Evolutionary conservation across 1,140 invertebrate species (phyloP), one percentile per base, ranked within the genome.

Genomic region (Ceratina australensis): DNA sequence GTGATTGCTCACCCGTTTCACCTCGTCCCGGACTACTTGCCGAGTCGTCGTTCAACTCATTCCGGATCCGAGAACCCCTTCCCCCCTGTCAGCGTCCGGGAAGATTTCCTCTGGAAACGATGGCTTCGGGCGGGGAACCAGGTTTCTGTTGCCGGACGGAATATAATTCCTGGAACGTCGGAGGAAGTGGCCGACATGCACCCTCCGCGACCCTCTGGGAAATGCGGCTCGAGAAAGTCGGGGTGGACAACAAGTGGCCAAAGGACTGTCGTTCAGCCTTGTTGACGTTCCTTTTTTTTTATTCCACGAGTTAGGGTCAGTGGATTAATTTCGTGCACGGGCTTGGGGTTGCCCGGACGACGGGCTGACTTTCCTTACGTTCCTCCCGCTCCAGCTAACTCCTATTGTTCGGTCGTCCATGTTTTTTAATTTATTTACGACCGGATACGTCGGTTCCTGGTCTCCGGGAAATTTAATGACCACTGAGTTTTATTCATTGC

Each of bases 1-100:
- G 87, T 82, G 87, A 89, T 89, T 89, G 87, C 87, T 88, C 86
- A 86, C 80, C 82, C 88, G 84, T 88, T 88, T 88, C 84, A 85
- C 82, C 79, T 88, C 81, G 85, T 89, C 82, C 86, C 87, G 68
- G 79, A 80, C 76, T 85, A 76, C 76, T 84, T 75, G 81, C 77
- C 74, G 66, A 79, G 64, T 78, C 75, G 71, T 78, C 69, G 76
- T 81, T 78, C 80, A 79, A 72, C 65, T 82, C 73, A 64, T 82
- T 72, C 83, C 80, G 78, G 77, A 77, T 80, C 80, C 82, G 79
- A 84, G 81, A 57, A 78, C 78, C 81, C 80, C 85, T 78, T 85
- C 69, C 78, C 67, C 81, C 84, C 79, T 81, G 85, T 83, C 71
- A 71, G 56, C 68, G 54, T 71, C 67, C 67, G 67, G 83, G 83